These are phyloP conservation scores for Sebastes hopkinsi DNA, from an alignment of 2,797 vertebrate genomes.

Conservation along the genomic window DNA sequence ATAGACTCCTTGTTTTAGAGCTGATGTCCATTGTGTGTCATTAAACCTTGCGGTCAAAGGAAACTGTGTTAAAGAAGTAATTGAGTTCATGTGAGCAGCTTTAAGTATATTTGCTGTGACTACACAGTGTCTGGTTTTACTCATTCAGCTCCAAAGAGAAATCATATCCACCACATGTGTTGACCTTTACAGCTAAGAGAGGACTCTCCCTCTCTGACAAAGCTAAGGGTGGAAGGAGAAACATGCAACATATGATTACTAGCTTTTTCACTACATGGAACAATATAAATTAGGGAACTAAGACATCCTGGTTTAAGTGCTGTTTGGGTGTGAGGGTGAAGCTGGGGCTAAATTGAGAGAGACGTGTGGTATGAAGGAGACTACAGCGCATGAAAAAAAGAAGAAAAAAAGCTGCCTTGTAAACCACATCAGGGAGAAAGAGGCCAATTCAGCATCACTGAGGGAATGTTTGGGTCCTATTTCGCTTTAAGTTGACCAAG, in stretches of 20 bases:
- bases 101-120: conserved; percentile 2
- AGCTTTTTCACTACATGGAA: conserved; percentile 27
- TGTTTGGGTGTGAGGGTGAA: conserved; percentile 59
- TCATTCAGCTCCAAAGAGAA: conserved; percentile 9
- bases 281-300: conserved; percentile 42
- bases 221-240: neutral
- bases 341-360: conserved; percentile 58
- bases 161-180: conserved; percentile 8
- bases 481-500: conserved; percentile 25
- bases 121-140: neutral
- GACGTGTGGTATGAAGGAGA: conserved; percentile 50
- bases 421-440: conserved; percentile 66
- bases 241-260: conserved; percentile 12
- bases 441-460: conserved; percentile 57
- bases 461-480: conserved; percentile 42
- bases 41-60: neutral
- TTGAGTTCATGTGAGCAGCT: neutral
- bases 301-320: conserved; percentile 20
- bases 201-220: conserved; percentile 13
- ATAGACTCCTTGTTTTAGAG: neutral
- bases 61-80: neutral
- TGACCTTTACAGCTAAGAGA: conserved; percentile 1
- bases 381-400: conserved; percentile 25
- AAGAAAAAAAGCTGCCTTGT: conserved; percentile 25
- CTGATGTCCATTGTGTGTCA: neutral